Percentiles rank a stretch among this genome's conserved stretches.
Conservation (phyloP, 2,797 vertebrate genomes). For the Serranus cabrilla region DNA sequence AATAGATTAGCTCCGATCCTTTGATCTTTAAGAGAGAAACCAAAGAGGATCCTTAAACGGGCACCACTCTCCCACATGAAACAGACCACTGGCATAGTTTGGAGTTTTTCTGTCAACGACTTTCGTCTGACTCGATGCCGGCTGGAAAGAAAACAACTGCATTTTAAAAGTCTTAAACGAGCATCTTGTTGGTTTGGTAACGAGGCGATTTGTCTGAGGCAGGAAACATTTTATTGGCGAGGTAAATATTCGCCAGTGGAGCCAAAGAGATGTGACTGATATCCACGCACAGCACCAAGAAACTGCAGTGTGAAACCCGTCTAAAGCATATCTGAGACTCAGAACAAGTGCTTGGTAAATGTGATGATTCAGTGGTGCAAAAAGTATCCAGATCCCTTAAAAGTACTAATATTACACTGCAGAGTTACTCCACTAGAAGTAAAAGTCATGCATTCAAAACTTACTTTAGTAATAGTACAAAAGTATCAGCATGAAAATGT, state of each 20-base stretch:
- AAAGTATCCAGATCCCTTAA: no score
- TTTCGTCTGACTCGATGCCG: constrained; percentile 45
- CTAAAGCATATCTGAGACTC: no score
- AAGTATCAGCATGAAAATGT: no score
- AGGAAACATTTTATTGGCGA: constrained; percentile 39
- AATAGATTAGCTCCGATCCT: constrained; percentile 70
- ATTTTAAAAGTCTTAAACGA: constrained; percentile 42
- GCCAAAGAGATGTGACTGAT: no score
- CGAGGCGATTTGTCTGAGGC: constrained; percentile 38
- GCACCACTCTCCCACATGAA: constrained; percentile 74
- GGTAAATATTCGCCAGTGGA: constrained; percentile 2
- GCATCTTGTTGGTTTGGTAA: constrained; percentile 40
- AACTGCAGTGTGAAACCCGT: no score
- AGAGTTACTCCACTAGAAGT: no score
- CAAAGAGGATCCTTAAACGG: constrained; percentile 77
- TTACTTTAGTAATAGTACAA: no score
- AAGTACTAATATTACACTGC: no score
- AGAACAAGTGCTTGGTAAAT: no score
- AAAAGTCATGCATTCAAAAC: no score
- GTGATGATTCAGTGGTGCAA: no score
- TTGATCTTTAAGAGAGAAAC: constrained; percentile 79
- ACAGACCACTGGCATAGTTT: constrained; percentile 72
- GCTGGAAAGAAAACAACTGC: constrained; percentile 40
- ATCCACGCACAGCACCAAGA: no score
- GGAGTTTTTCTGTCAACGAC: constrained; percentile 60